These are phyloP conservation scores for Globia sparganii DNA, from an alignment of 2,888 invertebrate genomes.

Conservation along the genomic window DNA sequence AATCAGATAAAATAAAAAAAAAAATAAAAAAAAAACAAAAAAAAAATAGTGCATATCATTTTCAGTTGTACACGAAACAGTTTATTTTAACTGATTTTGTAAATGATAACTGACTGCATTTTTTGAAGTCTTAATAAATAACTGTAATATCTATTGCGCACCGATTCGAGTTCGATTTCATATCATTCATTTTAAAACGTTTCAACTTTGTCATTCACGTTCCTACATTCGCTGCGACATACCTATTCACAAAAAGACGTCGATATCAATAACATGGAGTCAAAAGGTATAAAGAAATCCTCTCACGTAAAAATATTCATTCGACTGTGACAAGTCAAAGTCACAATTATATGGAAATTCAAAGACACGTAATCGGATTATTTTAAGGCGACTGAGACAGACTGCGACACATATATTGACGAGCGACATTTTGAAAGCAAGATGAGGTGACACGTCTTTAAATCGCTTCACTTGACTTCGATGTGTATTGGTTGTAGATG, in stretches of 20 bases:
- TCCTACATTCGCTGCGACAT: slow-evolving; percentile 9
- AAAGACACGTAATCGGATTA: slow-evolving; percentile 72
- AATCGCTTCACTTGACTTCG: slow-evolving; percentile 7
- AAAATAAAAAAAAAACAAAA: no score
- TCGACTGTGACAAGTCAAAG: slow-evolving; percentile 54
- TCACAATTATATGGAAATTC: slow-evolving; percentile 75
- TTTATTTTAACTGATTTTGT: slow-evolving; percentile 28
- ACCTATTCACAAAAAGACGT: slow-evolving; percentile 35
- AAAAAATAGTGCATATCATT: slow-evolving; percentile 7
- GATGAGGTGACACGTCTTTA: slow-evolving; percentile 32
- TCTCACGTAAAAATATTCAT: slow-evolving; percentile 54
- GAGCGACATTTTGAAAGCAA: slow-evolving; percentile 26
- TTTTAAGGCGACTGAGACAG: slow-evolving; percentile 41
- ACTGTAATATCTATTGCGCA: background rate
- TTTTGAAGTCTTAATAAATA: slow-evolving; percentile 7
- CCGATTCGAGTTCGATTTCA: slow-evolving; percentile 18
- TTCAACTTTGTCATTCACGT: slow-evolving; percentile 24
- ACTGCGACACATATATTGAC: slow-evolving; percentile 44
- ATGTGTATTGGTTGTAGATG: background rate
- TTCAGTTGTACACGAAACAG: background rate
- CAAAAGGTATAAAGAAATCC: slow-evolving; percentile 48
- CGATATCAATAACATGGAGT: slow-evolving; percentile 51
- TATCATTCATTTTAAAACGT: slow-evolving; percentile 5
- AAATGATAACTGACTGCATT: slow-evolving; percentile 19
- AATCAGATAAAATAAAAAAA: no score